Conservation (phyloP, 1,140 invertebrate genomes). For the Diplogasteroides magnus region DNA sequence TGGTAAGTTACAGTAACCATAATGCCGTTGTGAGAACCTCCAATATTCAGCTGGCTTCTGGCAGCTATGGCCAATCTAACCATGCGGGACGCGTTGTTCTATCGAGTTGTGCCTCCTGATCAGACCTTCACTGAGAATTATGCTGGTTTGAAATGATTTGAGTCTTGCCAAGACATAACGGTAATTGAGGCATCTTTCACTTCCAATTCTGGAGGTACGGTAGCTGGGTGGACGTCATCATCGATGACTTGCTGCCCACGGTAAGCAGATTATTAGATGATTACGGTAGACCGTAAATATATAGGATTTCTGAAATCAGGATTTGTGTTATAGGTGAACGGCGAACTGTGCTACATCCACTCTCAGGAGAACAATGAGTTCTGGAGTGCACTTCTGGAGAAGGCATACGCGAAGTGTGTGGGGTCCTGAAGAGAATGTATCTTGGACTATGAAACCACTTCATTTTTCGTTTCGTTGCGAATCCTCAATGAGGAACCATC, state of each 20-base stretch:
- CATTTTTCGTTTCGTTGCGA: too few relatives aligned
- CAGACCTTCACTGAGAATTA: constrained; percentile 60
- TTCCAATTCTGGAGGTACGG: constrained; percentile 95
- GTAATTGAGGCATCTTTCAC: constrained; percentile 68
- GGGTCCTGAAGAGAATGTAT: too few relatives aligned
- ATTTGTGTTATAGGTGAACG: constrained; percentile 57
- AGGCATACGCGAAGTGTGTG: constrained; percentile 91
- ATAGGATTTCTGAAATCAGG: neutral
- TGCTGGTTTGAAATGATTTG: constrained; percentile 55
- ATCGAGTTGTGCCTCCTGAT: constrained; percentile 62
- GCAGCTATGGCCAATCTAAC: constrained; percentile 58
- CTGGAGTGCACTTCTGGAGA: constrained; percentile 93
- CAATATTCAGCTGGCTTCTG: neutral
- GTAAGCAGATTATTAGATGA: constrained; percentile 26
- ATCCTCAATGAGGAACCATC: too few relatives aligned
- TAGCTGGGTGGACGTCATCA: constrained; percentile 85
- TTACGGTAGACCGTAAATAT: neutral
- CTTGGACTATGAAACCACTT: too few relatives aligned
- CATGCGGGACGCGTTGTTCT: constrained; percentile 67
- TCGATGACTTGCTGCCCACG: constrained; percentile 91
- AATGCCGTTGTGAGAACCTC: neutral
- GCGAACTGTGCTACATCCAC: constrained; percentile 83
- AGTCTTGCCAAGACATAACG: neutral
- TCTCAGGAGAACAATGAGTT: constrained; percentile 83
- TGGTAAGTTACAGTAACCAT: too few relatives aligned